A percentile compares a stretch with the other conserved stretches of the same genome.
These are phyloP conservation scores for Litocranius walleri DNA, from an alignment of 2,113 vertebrate genomes.

Conservation along the genomic window DNA sequence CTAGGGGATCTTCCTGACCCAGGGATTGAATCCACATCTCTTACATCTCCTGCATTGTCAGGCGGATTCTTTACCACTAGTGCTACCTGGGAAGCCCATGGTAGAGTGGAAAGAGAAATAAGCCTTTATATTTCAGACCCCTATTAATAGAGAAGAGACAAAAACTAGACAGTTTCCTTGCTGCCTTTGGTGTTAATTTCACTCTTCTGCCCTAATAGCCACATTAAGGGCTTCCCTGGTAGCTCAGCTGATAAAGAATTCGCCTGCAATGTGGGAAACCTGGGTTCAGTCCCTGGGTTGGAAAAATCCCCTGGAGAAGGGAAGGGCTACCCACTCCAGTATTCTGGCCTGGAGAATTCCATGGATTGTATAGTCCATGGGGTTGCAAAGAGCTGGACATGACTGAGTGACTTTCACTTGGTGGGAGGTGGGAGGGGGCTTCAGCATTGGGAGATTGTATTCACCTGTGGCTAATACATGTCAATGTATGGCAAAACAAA, in stretches of 20 bases:
- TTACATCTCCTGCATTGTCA: background rate
- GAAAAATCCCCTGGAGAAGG: background rate
- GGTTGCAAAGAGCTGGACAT: background rate
- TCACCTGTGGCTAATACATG: too few relatives aligned
- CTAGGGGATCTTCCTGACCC: background rate
- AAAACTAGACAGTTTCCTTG: background rate
- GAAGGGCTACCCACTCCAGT: background rate
- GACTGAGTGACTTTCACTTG: background rate
- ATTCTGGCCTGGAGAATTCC: background rate
- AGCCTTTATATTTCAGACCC: background rate
- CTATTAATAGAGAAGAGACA: background rate
- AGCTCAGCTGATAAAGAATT: background rate
- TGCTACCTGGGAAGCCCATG: background rate
- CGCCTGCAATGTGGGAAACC: fast-evolving
- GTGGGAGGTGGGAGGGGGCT: too few relatives aligned
- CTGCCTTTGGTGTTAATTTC: background rate
- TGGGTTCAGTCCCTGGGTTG: background rate
- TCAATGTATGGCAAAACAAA: too few relatives aligned
- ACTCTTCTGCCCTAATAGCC: background rate
- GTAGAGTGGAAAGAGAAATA: background rate
- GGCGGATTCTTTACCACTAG: background rate
- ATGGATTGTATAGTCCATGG: background rate
- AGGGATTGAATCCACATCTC: background rate
- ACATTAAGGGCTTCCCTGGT: background rate
- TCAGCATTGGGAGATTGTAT: too few relatives aligned